Percentiles rank a stretch among this genome's conserved stretches.
phyloP scores from a whole-genome alignment of 2,888 invertebrate species.

The Alviniconcha strummeri region DNA sequence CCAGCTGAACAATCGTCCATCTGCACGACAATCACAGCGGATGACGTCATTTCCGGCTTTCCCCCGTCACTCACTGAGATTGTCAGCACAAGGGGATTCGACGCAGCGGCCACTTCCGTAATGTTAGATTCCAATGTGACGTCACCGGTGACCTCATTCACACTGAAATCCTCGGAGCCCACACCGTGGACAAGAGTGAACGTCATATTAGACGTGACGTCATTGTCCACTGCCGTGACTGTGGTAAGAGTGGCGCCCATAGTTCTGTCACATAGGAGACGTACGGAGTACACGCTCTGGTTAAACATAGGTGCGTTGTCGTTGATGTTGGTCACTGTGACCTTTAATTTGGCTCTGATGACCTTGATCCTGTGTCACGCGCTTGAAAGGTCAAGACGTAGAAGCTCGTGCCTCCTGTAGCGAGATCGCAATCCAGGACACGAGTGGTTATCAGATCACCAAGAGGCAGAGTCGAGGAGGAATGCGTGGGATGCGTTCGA shows the following conservation, averaged over 20 bases:
- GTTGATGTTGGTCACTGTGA: slow-evolving; percentile 15
- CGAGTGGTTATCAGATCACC: slow-evolving; percentile 1
- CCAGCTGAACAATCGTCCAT: background rate
- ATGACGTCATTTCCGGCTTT: slow-evolving; percentile 19
- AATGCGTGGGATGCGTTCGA: background rate
- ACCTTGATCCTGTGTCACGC: slow-evolving; percentile 19
- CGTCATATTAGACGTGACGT: background rate
- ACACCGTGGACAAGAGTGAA: background rate
- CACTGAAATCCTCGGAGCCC: background rate
- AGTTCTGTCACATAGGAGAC: background rate
- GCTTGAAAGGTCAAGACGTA: slow-evolving; percentile 3
- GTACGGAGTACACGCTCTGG: background rate
- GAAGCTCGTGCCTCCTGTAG: slow-evolving; percentile 14
- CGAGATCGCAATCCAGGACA: slow-evolving; percentile 10
- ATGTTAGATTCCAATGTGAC: slow-evolving; percentile 5
- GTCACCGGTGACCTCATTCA: slow-evolving; percentile 21
- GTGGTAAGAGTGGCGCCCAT: background rate
- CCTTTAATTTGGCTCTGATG: slow-evolving; percentile 11
- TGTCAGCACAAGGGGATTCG: background rate
- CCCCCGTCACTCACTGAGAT: slow-evolving; percentile 8
- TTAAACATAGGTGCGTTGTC: slow-evolving; percentile 20
- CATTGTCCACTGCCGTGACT: background rate
- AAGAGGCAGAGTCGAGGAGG: background rate
- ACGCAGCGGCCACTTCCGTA: background rate
- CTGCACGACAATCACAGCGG: slow-evolving; percentile 9